Evolutionary conservation across 2,888 invertebrate genomes (phyloP).

Genomic region (Yponomeuta plumbellus): DNA sequence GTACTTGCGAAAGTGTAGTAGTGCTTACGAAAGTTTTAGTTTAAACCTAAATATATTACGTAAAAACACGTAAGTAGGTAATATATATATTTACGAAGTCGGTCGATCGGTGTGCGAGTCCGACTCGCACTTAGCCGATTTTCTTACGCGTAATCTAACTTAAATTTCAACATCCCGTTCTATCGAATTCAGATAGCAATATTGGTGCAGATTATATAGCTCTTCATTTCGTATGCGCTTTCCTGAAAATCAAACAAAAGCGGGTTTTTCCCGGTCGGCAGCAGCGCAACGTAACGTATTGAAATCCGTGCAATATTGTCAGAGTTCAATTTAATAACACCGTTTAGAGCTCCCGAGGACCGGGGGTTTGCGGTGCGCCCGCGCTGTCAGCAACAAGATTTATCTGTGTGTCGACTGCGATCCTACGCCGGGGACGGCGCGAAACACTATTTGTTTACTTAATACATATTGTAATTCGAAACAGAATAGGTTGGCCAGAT

Average conservation of each 20-base stretch:
- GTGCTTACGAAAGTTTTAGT: too few species aligned
- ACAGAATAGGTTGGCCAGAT: not conserved
- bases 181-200: not conserved
- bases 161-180: not conserved
- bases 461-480: not conserved
- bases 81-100: too few species aligned
- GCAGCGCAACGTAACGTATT: not conserved
- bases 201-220: not conserved
- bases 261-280: not conserved
- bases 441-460: not conserved
- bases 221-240: not conserved
- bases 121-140: too few species aligned
- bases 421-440: not conserved
- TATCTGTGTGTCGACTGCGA: not conserved
- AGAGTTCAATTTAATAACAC: constrained; percentile 2
- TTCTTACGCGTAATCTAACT: not conserved
- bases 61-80: too few species aligned
- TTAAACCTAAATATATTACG: too few species aligned
- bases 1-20: too few species aligned
- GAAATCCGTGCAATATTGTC: constrained; percentile 9
- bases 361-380: not conserved
- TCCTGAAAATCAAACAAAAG: not conserved
- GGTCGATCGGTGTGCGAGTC: too few species aligned
- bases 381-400: not conserved
- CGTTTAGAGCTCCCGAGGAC: not conserved